These are phyloP conservation scores for Drosophila basisetae DNA, from an alignment of 2,888 invertebrate genomes.

Conservation along the genomic window DNA sequence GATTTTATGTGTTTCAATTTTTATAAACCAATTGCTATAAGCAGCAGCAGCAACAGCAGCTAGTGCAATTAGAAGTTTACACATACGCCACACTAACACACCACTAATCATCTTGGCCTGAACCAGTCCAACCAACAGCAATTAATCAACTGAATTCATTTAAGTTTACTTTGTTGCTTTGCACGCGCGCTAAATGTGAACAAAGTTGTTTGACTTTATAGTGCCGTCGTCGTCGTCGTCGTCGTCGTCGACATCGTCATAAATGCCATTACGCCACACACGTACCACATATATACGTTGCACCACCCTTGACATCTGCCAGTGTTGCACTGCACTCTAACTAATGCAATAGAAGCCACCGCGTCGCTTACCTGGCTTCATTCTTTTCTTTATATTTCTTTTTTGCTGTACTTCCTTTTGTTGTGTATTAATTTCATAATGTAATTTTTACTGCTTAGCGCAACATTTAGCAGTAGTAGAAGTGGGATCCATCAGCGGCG, in stretches of 20 bases:
- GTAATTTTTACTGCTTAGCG: constrained; percentile 66
- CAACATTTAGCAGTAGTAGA: constrained; percentile 40
- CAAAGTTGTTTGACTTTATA: constrained; percentile 64
- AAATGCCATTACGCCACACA: constrained; percentile 60
- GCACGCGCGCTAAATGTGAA: constrained; percentile 58
- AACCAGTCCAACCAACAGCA: constrained; percentile 45
- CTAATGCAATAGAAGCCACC: constrained; percentile 54
- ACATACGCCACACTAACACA: constrained; percentile 3
- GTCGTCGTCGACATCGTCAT: constrained; percentile 35
- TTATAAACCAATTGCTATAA: constrained; percentile 2
- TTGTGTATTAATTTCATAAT: constrained; percentile 67
- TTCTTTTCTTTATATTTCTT: background rate
- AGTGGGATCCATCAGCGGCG: constrained; percentile 25
- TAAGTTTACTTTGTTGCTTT: constrained; percentile 57
- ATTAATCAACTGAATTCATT: constrained; percentile 63
- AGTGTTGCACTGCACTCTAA: constrained; percentile 43
- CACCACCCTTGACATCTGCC: constrained; percentile 1
- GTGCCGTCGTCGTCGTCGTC: constrained; percentile 30
- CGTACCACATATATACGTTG: constrained; percentile 13
- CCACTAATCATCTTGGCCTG: constrained; percentile 33
- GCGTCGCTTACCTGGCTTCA: constrained; percentile 33
- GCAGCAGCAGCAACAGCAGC: background rate
- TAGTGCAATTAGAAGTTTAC: constrained; percentile 6
- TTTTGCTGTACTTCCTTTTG: constrained; percentile 28
- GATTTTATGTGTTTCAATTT: background rate